phyloP scores from a whole-genome alignment of 2,113 vertebrate species.

The Trematocara macrostoma region DNA sequence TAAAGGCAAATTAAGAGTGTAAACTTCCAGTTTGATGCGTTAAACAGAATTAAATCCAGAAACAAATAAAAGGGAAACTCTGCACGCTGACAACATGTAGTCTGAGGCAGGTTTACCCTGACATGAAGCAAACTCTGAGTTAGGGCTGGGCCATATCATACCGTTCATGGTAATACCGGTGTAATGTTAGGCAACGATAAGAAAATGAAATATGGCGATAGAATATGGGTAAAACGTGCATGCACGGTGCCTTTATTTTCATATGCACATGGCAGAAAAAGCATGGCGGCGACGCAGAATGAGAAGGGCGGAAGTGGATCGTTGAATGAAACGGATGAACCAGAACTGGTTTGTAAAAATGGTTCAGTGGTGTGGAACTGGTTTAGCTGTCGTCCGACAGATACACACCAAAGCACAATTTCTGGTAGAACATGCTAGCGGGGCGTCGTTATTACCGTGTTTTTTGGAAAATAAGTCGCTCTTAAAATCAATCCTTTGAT shows the following conservation, averaged over 20 bases:
- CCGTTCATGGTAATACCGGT: fast-evolving
- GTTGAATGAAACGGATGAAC: neutral
- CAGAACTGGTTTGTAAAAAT: fast-evolving
- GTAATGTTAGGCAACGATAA: neutral
- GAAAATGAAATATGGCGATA: fast-evolving
- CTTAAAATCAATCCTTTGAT: fast-evolving
- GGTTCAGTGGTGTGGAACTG: neutral
- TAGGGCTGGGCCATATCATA: neutral
- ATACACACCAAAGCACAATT: fast-evolving
- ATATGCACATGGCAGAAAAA: fast-evolving
- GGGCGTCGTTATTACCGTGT: fast-evolving
- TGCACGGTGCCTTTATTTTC: fast-evolving
- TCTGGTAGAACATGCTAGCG: fast-evolving
- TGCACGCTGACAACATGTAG: neutral
- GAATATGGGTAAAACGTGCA: neutral
- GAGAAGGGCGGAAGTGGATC: fast-evolving
- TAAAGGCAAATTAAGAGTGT: neutral
- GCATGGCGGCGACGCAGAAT: fast-evolving
- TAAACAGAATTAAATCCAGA: neutral
- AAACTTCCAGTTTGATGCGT: neutral
- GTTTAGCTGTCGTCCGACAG: neutral
- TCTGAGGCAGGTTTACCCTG: neutral
- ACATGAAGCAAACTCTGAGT: neutral
- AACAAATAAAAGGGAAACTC: neutral
- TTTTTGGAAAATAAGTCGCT: fast-evolving